Conservation (phyloP, 2,113 vertebrate genomes). For the Tupaia tana region DNA sequence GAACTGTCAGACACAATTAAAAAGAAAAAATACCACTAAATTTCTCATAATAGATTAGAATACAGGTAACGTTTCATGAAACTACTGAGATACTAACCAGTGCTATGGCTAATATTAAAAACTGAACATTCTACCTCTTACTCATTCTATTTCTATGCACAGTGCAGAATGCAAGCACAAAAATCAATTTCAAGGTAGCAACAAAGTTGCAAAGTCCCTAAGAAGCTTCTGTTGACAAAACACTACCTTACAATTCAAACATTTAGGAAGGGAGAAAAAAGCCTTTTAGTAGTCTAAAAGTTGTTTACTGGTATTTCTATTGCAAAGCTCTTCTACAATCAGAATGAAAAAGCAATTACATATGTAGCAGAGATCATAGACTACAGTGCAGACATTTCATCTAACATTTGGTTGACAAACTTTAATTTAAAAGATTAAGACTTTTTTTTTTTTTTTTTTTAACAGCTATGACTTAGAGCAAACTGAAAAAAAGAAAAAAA, state of each 20-base stretch:
- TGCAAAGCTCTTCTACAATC: constrained; percentile 85
- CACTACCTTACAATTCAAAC: constrained; percentile 83
- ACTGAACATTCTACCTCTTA: constrained; percentile 73
- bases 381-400: constrained; percentile 82
- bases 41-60: constrained; percentile 82
- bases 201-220: constrained; percentile 80
- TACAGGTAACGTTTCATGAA: constrained; percentile 80
- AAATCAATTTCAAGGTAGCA: constrained; percentile 82
- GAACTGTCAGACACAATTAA: no score
- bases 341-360: constrained; percentile 79
- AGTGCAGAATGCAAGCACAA: constrained; percentile 81
- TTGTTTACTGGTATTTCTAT: constrained; percentile 87
- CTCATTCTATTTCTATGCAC: constrained; percentile 77
- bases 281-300: constrained; percentile 85
- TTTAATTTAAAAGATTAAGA: constrained; percentile 74
- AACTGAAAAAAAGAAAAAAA: constrained; percentile 75
- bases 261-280: constrained; percentile 64
- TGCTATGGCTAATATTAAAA: constrained; percentile 84
- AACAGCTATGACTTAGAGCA: constrained; percentile 62
- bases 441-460: constrained; percentile 53
- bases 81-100: constrained; percentile 83
- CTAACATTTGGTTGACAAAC: constrained; percentile 74
- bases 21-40: constrained; percentile 65
- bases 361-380: constrained; percentile 84
- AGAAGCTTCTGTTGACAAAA: constrained; percentile 81